Percentiles rank a stretch among this genome's conserved stretches.
phyloP scores from a whole-genome alignment of 2,888 invertebrate genomes.

The Fragum sueziense region DNA sequence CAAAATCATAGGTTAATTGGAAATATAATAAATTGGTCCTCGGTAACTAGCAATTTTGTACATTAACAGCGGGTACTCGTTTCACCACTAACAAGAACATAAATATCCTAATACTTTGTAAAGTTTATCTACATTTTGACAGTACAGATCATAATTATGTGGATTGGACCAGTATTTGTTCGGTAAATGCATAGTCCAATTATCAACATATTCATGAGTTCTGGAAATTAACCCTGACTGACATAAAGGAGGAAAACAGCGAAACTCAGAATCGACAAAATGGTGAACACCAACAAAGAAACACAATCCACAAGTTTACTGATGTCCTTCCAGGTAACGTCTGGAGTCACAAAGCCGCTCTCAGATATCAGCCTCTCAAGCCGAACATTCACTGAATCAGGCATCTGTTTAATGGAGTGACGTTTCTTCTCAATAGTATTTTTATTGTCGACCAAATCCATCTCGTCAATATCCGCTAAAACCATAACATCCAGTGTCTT shows the following conservation, averaged over 20 bases:
- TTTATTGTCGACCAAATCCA: neutral
- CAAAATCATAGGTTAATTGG: too few relatives aligned
- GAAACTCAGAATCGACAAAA: conserved; percentile 3
- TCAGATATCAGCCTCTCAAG: neutral
- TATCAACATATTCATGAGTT: too few relatives aligned
- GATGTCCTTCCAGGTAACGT: neutral
- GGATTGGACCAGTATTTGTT: too few relatives aligned
- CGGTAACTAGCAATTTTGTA: too few relatives aligned
- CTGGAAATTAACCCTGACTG: neutral
- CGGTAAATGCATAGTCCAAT: too few relatives aligned
- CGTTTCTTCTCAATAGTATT: neutral
- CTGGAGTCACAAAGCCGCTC: neutral
- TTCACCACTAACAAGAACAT: too few relatives aligned
- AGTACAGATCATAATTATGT: too few relatives aligned
- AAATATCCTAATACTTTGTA: too few relatives aligned
- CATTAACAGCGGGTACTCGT: too few relatives aligned
- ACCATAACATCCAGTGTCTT: neutral
- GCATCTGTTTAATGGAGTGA: neutral
- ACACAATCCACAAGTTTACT: neutral
- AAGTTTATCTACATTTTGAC: too few relatives aligned
- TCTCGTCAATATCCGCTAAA: neutral
- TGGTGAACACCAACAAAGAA: neutral
- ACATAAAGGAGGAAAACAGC: neutral
- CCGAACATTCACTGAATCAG: neutral
- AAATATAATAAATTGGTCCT: too few relatives aligned